Percentiles rank a stretch among this genome's conserved stretches.
phyloP scores from a whole-genome alignment of 2,113 vertebrate genomes.

The Lontra canadensis region DNA sequence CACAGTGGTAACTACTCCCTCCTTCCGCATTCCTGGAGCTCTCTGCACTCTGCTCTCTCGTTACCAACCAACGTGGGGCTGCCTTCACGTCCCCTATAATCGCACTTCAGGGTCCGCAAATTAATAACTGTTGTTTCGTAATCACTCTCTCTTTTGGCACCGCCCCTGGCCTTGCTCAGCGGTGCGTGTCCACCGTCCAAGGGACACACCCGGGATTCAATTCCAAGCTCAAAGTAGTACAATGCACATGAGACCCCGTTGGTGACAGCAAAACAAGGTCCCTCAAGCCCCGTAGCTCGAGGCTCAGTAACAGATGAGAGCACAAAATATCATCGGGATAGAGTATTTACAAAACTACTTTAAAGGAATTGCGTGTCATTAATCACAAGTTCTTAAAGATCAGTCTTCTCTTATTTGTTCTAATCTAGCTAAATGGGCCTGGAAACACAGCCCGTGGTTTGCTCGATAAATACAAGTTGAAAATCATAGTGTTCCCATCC shows the following conservation, averaged over 20 bases:
- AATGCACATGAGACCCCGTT: conserved; percentile 53
- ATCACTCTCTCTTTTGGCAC: background rate
- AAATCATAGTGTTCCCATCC: conserved; percentile 75
- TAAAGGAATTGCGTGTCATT: conserved; percentile 75
- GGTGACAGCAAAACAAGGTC: conserved; percentile 75
- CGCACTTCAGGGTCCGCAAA: conserved; percentile 65
- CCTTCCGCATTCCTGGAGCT: conserved; percentile 46
- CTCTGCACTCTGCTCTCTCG: conserved; percentile 52
- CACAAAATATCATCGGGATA: conserved; percentile 65
- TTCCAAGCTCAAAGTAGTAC: conserved; percentile 60
- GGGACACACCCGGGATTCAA: conserved; percentile 55
- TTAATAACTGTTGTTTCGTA: conserved; percentile 66
- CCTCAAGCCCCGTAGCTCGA: conserved; percentile 73
- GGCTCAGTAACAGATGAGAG: conserved; percentile 79
- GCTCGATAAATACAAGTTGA: conserved; percentile 66
- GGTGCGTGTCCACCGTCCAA: background rate
- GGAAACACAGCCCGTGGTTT: conserved; percentile 65
- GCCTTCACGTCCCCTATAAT: conserved; percentile 52
- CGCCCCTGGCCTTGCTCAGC: background rate
- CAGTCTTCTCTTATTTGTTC: conserved; percentile 80
- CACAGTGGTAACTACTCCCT: conserved; percentile 34
- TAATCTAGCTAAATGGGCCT: conserved; percentile 75
- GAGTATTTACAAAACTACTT: conserved; percentile 80
- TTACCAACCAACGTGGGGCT: background rate
- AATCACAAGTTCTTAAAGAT: conserved; percentile 81